These are phyloP conservation scores for Agelas oroides DNA, from an alignment of 37 sponge, comb jelly and placozoan species.

Conservation along the genomic window DNA sequence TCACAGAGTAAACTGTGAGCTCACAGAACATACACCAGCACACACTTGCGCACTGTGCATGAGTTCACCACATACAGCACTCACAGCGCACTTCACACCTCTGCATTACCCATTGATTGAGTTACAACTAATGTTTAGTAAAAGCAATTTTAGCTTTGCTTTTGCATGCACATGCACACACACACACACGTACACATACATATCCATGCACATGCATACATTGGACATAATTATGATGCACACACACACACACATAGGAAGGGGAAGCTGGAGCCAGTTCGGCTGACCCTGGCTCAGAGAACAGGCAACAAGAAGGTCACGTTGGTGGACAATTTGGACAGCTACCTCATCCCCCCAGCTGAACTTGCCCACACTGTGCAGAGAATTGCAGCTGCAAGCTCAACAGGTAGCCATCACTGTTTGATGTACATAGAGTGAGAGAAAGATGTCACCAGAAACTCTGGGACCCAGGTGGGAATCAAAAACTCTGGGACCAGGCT, in stretches of 20 bases:
- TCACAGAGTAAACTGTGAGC: too few species aligned
- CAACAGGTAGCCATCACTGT: constrained; percentile 50
- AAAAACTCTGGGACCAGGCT: background rate
- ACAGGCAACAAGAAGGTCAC: constrained; percentile 73
- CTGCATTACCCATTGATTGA: too few species aligned
- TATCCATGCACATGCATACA: background rate
- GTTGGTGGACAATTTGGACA: constrained; percentile 69
- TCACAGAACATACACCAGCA: too few species aligned
- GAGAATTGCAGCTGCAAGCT: constrained; percentile 64
- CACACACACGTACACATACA: background rate
- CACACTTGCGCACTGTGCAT: too few species aligned
- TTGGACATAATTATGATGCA: background rate
- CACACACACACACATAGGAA: background rate
- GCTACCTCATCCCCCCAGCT: constrained; percentile 46
- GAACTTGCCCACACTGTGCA: constrained; percentile 54
- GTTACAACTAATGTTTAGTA: too few species aligned
- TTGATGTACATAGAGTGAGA: too few species aligned
- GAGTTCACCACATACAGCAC: too few species aligned
- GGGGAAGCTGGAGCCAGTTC: constrained; percentile 41
- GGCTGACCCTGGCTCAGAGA: constrained; percentile 43
- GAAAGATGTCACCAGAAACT: too few species aligned
- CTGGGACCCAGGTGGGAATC: too few species aligned
- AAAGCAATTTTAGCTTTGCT: too few species aligned
- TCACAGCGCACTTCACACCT: too few species aligned
- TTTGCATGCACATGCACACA: too few species aligned